Conservation (phyloP, 2,888 invertebrate genomes). For the Lasiommata megera region DNA sequence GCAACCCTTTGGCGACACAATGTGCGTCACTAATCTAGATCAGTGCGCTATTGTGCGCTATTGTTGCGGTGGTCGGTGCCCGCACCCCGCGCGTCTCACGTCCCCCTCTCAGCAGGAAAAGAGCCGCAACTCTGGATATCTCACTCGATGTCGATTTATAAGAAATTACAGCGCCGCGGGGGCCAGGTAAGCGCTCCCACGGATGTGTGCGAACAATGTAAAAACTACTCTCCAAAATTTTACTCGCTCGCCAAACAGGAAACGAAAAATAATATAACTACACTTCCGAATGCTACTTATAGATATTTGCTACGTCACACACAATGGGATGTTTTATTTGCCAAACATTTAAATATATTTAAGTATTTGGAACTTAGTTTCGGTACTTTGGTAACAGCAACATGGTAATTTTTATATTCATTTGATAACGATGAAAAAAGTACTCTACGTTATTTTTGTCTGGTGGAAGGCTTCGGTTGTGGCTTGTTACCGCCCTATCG, state of each 20-base stretch:
- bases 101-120: constrained; percentile 47
- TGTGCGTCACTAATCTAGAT: constrained; percentile 80
- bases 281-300: constrained; percentile 56
- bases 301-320: constrained; percentile 27
- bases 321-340: constrained; percentile 40
- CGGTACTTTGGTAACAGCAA: constrained; percentile 1
- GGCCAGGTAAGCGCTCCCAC: constrained; percentile 76
- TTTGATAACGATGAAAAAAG: too few relatives aligned
- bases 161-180: constrained; percentile 72
- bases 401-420: too few relatives aligned
- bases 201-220: constrained; percentile 61
- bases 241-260: constrained; percentile 66
- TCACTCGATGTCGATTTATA: constrained; percentile 80
- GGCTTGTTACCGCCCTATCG: too few relatives aligned
- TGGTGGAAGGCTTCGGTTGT: too few relatives aligned
- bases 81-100: constrained; percentile 37
- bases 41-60: constrained; percentile 56
- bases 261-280: constrained; percentile 71
- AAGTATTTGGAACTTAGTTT: background rate
- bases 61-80: constrained; percentile 44
- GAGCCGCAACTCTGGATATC: constrained; percentile 63
- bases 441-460: too few relatives aligned
- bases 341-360: background rate
- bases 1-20: constrained; percentile 80
- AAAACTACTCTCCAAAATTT: constrained; percentile 64